Evolutionary conservation across 2,797 vertebrate species (phyloP).

Genomic region (Schizothorax lantsangensis): DNA sequence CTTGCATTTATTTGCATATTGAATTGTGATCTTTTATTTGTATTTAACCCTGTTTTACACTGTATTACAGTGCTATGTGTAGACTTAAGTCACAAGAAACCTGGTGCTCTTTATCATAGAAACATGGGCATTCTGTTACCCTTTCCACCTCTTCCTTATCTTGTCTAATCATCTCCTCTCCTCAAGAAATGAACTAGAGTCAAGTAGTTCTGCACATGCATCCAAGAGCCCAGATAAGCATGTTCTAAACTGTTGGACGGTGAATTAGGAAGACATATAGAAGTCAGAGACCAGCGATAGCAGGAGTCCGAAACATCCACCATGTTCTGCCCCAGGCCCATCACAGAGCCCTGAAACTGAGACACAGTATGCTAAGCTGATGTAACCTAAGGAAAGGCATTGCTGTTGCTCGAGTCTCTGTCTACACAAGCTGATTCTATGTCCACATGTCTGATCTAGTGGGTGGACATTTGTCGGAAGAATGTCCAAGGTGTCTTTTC

Average conservation of each 20-base stretch:
- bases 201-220: conserved; percentile 48
- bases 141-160: conserved; percentile 25
- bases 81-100: not conserved
- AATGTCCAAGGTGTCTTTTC: conserved; percentile 21
- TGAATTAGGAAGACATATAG: conserved; percentile 52
- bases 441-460: conserved; percentile 27
- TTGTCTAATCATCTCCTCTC: conserved; percentile 24
- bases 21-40: not conserved
- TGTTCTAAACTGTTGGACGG: conserved; percentile 45
- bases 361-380: conserved; percentile 27
- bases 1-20: not conserved
- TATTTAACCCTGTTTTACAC: not conserved
- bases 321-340: conserved; percentile 35
- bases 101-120: not conserved
- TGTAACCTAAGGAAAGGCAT: conserved; percentile 51
- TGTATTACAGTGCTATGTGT: not conserved
- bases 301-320: conserved; percentile 16
- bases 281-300: conserved; percentile 28
- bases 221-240: conserved; percentile 36
- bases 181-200: conserved; percentile 40
- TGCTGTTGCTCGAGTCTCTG: conserved; percentile 5
- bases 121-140: not conserved
- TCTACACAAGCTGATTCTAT: conserved; percentile 27
- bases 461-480: conserved; percentile 27
- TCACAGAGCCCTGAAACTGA: conserved; percentile 10